Percentiles rank a stretch among this genome's conserved stretches.
phyloP scores from a whole-genome alignment of 2,113 vertebrate genomes.

The Nematolebias whitei region DNA sequence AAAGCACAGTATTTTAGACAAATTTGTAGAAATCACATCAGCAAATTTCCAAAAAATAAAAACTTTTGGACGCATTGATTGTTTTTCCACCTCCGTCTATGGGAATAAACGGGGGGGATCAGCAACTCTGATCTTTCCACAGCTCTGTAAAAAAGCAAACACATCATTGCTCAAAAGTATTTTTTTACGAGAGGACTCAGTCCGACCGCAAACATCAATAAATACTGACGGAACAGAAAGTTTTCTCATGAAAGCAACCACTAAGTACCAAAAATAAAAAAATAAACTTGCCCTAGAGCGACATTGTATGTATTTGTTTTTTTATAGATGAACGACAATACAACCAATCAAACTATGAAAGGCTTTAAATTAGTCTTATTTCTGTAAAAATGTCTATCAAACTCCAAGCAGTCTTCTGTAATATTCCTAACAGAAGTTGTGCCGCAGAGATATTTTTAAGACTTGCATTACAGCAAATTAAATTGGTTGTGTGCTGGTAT shows the following conservation, averaged over 20 bases:
- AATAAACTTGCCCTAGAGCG: too few relatives aligned
- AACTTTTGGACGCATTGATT: neutral
- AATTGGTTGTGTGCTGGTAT: too few relatives aligned
- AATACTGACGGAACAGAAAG: slow-evolving; percentile 2
- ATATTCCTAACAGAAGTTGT: too few relatives aligned
- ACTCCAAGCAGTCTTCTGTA: too few relatives aligned
- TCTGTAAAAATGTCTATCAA: too few relatives aligned
- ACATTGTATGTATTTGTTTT: too few relatives aligned
- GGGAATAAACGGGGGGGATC: slow-evolving; percentile 19
- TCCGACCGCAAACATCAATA: slow-evolving; percentile 11
- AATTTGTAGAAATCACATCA: neutral
- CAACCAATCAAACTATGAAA: too few relatives aligned
- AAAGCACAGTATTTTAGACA: neutral
- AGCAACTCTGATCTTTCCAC: slow-evolving; percentile 13
- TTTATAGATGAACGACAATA: too few relatives aligned
- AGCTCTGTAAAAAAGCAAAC: slow-evolving; percentile 37
- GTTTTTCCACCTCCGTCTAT: slow-evolving; percentile 2
- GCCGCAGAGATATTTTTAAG: too few relatives aligned
- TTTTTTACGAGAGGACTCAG: slow-evolving; percentile 12
- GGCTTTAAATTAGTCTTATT: too few relatives aligned
- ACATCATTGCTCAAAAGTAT: slow-evolving; percentile 6
- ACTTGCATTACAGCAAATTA: too few relatives aligned
- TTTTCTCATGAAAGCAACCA: slow-evolving; percentile 2
- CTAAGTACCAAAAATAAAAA: neutral
- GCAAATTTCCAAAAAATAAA: neutral